Percentiles rank a stretch among this genome's conserved stretches.
Conservation (phyloP, 2,113 vertebrate species). For the Pontoporia blainvillei region DNA sequence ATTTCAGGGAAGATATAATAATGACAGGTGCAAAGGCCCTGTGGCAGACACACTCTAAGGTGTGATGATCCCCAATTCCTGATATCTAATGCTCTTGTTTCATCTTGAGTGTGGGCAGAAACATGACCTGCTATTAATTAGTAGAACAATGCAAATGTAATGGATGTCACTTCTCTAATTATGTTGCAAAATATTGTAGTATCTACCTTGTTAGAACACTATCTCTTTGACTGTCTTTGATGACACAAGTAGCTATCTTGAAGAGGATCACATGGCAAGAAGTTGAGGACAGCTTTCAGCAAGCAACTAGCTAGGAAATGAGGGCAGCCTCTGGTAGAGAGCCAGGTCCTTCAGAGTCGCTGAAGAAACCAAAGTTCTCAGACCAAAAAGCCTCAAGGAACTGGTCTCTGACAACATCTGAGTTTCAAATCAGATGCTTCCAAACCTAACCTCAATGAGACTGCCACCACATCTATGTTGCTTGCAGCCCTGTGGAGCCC, state of each 20-base stretch:
- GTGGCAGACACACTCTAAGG: not conserved
- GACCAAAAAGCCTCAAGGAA: not conserved
- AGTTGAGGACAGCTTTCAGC: not conserved
- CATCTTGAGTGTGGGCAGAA: not conserved
- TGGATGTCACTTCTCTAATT: not conserved
- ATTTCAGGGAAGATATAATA: not conserved
- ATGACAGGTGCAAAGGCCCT: not conserved
- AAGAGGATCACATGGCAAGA: not conserved
- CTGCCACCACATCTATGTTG: rapidly evolving
- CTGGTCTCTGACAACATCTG: not conserved
- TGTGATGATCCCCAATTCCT: not conserved
- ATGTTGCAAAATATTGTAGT: not conserved
- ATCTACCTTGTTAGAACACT: not conserved
- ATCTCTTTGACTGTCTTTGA: not conserved
- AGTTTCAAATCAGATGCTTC: not conserved
- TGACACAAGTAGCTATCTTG: not conserved
- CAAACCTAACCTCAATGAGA: not conserved
- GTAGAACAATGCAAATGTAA: not conserved
- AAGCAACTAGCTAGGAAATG: not conserved
- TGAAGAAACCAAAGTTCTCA: not conserved
- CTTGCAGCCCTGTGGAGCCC: not conserved
- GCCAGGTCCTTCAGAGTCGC: no score
- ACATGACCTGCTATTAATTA: not conserved
- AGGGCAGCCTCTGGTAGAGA: not conserved
- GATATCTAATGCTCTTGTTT: not conserved